Base-by-base conservation (phyloP, 1,140 invertebrate genomes). In the Drepana arcuata region DNA sequence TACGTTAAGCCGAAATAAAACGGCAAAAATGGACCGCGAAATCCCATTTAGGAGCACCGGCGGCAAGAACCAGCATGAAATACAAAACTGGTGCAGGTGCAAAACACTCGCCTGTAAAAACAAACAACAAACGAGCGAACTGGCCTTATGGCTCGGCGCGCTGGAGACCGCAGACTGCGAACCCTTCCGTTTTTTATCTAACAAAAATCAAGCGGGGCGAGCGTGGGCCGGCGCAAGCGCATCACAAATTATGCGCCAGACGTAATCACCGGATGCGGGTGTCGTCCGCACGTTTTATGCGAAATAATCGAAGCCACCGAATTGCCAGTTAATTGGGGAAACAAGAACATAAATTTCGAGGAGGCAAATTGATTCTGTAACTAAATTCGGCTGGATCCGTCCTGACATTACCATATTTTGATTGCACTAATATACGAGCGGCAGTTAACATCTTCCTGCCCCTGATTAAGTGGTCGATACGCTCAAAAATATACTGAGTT, bases 201-300 rank as follows among this genome's bases (percentile, higher is more conserved):
- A 78, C 66, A 75, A 75, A 78, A 77, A 70, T 75, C 57, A 44
- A 41, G 38, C 42, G 33, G n/a, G n/a, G n/a, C 34, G 39, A 31
- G 58, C 33, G 43, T 58, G 51, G 55, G 44, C 50, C 63, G 56
- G 60, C 61, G 61, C 68, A 62, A 61, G 67, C 67, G 67, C 70
- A 72, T 73, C 69, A 73, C 71, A 75, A 73, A 73, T 77, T 74
- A 72, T 73, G 55, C 62, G 41, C 54, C 53, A 60, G 68, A 52
- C 62, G 55, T 78, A 81, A 81, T 74, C 64, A 62, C 77, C 77
- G 77, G 77, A 81, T 81, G 77, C 77, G 77, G 77, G 77, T 74
- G 69, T 66, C 68, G 67, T 64, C 70, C 70, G 64, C 66, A 72
- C 71, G 68, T 78, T 73, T 75, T 68, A 68, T 53, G 71, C 75